Conservation (phyloP, 2,797 vertebrate genomes). For the Valencia hispanica region DNA sequence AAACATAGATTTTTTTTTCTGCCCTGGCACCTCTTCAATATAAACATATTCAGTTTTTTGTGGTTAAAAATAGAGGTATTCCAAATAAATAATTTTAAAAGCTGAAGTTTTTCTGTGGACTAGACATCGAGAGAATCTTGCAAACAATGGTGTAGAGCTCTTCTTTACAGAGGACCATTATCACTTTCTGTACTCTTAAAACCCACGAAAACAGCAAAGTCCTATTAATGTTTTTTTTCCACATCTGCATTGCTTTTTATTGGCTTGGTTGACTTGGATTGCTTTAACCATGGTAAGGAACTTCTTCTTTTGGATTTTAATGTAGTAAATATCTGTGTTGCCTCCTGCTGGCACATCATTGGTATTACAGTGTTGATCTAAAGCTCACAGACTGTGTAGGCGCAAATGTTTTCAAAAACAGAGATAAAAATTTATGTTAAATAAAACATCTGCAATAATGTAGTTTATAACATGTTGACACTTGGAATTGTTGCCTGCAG, state of each 20-base stretch:
- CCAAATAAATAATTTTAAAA: neutral
- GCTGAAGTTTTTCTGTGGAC: neutral
- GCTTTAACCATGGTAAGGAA: neutral
- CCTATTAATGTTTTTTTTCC: neutral
- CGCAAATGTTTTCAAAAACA: neutral
- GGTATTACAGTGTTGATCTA: neutral
- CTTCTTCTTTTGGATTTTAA: neutral
- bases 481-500: conserved; percentile 60
- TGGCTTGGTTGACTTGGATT: neutral
- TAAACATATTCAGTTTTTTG: neutral
- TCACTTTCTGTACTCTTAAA: neutral
- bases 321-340: neutral
- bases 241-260: neutral
- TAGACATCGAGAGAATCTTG: neutral
- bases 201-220: neutral
- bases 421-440: neutral
- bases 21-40: neutral
- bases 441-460: neutral
- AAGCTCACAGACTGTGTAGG: neutral
- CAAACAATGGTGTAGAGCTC: neutral
- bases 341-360: neutral
- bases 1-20: neutral
- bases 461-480: conserved; percentile 46
- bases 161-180: neutral
- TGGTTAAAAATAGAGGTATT: neutral